phyloP scores from a whole-genome alignment of 2,888 invertebrate species.

The Tipula unca region DNA sequence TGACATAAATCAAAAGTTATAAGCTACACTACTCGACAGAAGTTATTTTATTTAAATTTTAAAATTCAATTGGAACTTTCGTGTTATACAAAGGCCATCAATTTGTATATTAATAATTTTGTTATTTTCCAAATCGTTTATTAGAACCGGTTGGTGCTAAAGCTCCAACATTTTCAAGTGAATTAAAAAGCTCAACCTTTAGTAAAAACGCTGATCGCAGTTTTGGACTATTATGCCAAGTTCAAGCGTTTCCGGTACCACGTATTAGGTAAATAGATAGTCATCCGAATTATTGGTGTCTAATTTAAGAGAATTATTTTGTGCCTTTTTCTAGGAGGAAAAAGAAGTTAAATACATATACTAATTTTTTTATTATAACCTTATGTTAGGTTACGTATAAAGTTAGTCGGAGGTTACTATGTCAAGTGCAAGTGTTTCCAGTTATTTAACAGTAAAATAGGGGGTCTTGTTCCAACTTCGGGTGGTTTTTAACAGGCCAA shows the following conservation, averaged over 20 bases:
- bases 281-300: background rate
- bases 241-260: conserved; percentile 57
- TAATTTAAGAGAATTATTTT: background rate
- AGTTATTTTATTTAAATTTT: too few species aligned
- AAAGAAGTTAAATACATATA: background rate
- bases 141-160: conserved; percentile 27
- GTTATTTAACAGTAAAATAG: background rate
- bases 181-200: conserved; percentile 36
- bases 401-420: conserved; percentile 42
- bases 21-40: too few species aligned
- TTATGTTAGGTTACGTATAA: too few species aligned
- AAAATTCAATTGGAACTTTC: too few species aligned
- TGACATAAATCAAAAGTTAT: too few species aligned
- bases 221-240: conserved; percentile 54
- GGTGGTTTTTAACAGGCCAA: background rate
- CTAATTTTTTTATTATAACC: too few species aligned
- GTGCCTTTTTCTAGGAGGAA: background rate
- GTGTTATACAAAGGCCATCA: background rate
- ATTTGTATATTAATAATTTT: background rate
- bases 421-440: conserved; percentile 42
- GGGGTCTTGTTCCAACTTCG: background rate
- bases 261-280: conserved; percentile 46
- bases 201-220: conserved; percentile 35
- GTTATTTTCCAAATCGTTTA: background rate
- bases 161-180: conserved; percentile 46